Percentiles rank a stretch among this genome's conserved stretches.
These are phyloP conservation scores for Antitype chi DNA, from an alignment of 2,888 invertebrate genomes.

Conservation along the genomic window DNA sequence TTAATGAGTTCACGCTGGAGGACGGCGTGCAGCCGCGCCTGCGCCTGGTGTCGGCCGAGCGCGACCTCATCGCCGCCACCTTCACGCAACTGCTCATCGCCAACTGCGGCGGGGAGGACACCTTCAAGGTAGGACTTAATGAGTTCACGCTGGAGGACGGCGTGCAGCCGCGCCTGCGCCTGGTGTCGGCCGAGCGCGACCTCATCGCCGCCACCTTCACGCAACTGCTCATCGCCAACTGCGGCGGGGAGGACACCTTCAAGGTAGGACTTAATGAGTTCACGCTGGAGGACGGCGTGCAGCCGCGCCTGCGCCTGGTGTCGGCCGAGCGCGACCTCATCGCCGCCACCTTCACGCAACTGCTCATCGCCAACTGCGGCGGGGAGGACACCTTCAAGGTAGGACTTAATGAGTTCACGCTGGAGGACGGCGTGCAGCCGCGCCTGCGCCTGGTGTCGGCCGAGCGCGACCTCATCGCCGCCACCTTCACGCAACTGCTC, in stretches of 20 bases:
- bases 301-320: conserved; percentile 95
- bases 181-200: conserved; percentile 96
- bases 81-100: conserved; percentile 97
- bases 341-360: conserved; percentile 97
- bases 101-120: conserved; percentile 98
- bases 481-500: conserved; percentile 97
- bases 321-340: conserved; percentile 97
- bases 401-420: too few relatives aligned
- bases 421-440: conserved; percentile 98
- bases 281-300: conserved; percentile 98
- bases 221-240: conserved; percentile 97
- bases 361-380: conserved; percentile 97
- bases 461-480: conserved; percentile 97
- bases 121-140: conserved; percentile 97
- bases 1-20: too few relatives aligned
- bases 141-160: conserved; percentile 99
- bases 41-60: conserved; percentile 95
- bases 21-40: conserved; percentile 97
- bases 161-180: conserved; percentile 95
- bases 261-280: too few relatives aligned
- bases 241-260: conserved; percentile 98
- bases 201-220: conserved; percentile 98
- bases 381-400: conserved; percentile 98
- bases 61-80: conserved; percentile 97
- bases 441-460: conserved; percentile 95